Evolutionary conservation across 2,797 vertebrate species (phyloP), one percentile per base, ranked within the genome.

Genomic region (Ptychadena robeensis): DNA sequence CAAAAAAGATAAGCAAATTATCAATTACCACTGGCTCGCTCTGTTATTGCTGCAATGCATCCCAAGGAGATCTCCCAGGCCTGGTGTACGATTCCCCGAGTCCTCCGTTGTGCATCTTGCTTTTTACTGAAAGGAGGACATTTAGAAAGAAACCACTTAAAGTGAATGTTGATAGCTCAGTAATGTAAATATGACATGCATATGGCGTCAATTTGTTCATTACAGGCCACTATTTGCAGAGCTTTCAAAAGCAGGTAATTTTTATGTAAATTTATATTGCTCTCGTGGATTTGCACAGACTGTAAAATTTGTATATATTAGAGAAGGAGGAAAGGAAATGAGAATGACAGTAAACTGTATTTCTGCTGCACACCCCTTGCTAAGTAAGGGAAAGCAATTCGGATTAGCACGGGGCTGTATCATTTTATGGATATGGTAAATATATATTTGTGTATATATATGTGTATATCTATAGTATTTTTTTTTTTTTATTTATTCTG

Each of bases 1-100:
- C 66, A 84, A 84, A 80, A 63, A 84, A 74, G 82, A 84, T 84
- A 80, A 80, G 77, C 82, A 84, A 80, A 84, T 84, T 75, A 84
- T 80, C 77, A 64, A 84, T 84, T 84, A 84, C 76, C n/a, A 61
- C 70, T 75, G 82, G 48, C 76, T 80, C 34, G 18, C 15, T 73
- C 28, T 48, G 82, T 80, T 80, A 83, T 69, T 74, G 53, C 71
- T 44, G 64, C 37, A 64, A 75, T 70, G 71, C 82, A 80, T 84
- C 71, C 53, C 44, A 73, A 79, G 57, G 67, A 73, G 67, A n/a
- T 53, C 38, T 67, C 25, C 69, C 9, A 31, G 28, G 37, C 11
- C n/a, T 65, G 14, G 65, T 63, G 7, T n/a, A 31, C 37, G 38
- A 3, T 30, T 73, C 15, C 74, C 59, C n/a, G 31, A 71, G 34